A percentile compares a stretch with the other conserved stretches of the same genome.
phyloP scores from a whole-genome alignment of 1,140 invertebrate genomes.

The Holcopasites calliopsidis region DNA sequence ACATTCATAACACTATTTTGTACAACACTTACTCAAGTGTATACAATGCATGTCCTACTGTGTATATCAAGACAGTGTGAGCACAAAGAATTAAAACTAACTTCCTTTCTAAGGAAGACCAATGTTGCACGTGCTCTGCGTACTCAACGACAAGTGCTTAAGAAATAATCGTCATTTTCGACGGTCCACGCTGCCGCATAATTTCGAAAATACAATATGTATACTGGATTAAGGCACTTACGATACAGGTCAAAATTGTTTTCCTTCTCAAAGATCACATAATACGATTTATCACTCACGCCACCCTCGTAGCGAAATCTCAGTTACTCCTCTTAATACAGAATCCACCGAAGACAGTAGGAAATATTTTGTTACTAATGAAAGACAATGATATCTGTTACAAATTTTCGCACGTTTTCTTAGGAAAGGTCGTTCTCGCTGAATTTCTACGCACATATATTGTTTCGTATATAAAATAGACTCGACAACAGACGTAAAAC shows the following conservation, averaged over 20 bases:
- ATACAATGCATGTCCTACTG: no score
- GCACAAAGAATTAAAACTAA: constrained; percentile 3
- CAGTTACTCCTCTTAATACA: not conserved
- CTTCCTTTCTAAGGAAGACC: constrained; percentile 4
- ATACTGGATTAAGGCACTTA: constrained; percentile 51
- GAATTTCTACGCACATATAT: not conserved
- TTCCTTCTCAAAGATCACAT: constrained; percentile 28
- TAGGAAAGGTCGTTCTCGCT: not conserved
- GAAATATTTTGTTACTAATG: not conserved
- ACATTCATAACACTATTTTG: no score
- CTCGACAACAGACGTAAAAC: constrained; percentile 56
- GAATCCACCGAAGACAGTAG: not conserved
- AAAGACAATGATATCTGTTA: not conserved
- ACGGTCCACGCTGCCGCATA: not conserved
- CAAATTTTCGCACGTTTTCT: not conserved
- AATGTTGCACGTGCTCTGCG: not conserved
- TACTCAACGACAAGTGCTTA: not conserved
- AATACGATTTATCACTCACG: not conserved
- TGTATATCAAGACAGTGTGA: no score
- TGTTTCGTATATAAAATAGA: constrained; percentile 43
- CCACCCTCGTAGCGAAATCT: not conserved
- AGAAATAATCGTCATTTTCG: constrained; percentile 8
- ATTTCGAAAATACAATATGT: constrained; percentile 7
- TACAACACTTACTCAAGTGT: not conserved
- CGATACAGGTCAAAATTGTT: not conserved